These are phyloP conservation scores for Epizoanthus rinbou DNA, from an alignment of 92 coral and sea anemone genomes.

Conservation along the genomic window DNA sequence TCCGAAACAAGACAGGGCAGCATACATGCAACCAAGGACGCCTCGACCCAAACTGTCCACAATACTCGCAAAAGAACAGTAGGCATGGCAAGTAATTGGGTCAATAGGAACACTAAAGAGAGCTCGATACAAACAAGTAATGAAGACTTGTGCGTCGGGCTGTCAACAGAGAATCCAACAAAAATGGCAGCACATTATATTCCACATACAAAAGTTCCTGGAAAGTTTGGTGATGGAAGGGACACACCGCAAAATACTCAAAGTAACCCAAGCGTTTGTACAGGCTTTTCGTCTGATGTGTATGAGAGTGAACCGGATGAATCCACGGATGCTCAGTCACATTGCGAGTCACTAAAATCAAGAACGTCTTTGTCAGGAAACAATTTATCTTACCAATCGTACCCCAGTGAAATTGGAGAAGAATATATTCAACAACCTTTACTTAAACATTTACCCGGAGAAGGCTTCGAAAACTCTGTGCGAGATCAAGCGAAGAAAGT, in stretches of 20 bases:
- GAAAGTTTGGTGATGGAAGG: background rate
- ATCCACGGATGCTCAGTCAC: conserved; percentile 6
- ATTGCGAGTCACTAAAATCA: background rate
- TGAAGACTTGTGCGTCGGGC: background rate
- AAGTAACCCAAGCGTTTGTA: conserved; percentile 29
- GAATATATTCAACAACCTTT: background rate
- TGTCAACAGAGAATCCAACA: background rate
- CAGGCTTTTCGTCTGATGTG: conserved; percentile 20
- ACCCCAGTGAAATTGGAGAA: background rate
- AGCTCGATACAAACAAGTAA: conserved; percentile 27
- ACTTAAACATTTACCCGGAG: background rate
- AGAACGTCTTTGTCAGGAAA: background rate
- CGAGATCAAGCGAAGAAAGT: background rate
- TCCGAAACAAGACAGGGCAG: no score
- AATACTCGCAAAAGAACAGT: background rate
- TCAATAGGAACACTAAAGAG: background rate
- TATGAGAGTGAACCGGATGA: conserved; percentile 14
- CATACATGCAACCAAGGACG: background rate
- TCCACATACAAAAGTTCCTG: background rate
- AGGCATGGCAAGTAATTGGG: background rate
- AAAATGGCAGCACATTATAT: background rate
- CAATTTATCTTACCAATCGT: background rate
- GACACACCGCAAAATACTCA: background rate
- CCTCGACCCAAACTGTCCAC: conserved; percentile 29
- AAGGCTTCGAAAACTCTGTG: background rate